Conservation (phyloP, 2,113 vertebrate species). For the Gopherus evgoodei region DNA sequence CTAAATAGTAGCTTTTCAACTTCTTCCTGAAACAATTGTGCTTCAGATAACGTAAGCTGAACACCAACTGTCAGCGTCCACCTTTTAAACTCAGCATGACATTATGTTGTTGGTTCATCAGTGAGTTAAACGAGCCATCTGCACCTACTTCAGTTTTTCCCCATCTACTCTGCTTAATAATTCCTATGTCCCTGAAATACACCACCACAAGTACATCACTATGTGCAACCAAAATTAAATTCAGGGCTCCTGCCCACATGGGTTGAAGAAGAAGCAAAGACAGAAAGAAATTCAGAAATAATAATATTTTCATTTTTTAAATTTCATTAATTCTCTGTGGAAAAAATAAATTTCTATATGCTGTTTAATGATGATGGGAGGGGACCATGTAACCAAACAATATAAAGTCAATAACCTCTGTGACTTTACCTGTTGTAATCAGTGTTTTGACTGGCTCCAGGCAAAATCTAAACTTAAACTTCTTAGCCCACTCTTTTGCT, state of each 20-base stretch:
- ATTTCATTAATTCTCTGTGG: not conserved
- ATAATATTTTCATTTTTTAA: rapidly evolving
- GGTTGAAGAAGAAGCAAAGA: not conserved
- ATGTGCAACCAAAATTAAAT: not conserved
- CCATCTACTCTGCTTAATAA: not conserved
- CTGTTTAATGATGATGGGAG: not conserved
- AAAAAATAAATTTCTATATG: rapidly evolving
- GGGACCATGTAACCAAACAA: not conserved
- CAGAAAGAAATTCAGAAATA: not conserved
- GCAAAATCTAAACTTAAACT: not conserved
- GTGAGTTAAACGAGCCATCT: not conserved
- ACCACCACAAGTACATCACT: not conserved
- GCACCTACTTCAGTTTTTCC: not conserved
- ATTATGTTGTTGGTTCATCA: not conserved
- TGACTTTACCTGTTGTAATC: not conserved
- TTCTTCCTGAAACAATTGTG: not conserved
- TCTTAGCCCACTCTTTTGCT: not conserved
- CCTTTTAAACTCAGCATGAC: not conserved
- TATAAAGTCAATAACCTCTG: not conserved
- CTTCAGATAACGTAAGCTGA: not conserved
- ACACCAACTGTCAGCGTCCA: not conserved
- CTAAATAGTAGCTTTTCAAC: not conserved
- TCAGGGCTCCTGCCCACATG: not conserved
- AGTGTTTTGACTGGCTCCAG: not conserved
- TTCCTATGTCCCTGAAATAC: not conserved